phyloP scores from a whole-genome alignment of 2,797 vertebrate genomes.

The Oryzias dopingdopingensis region DNA sequence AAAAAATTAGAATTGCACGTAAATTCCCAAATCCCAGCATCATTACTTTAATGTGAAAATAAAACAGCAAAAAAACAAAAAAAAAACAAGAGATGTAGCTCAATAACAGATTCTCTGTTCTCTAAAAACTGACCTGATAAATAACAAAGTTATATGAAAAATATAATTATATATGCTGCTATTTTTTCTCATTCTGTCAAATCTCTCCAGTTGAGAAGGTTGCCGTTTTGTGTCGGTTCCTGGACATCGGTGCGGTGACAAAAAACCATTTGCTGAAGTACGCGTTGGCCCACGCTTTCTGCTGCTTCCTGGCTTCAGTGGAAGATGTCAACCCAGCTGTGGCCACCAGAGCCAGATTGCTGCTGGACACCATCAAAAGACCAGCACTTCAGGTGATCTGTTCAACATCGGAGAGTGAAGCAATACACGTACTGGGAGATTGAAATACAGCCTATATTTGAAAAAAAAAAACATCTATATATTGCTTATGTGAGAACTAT shows the following conservation, averaged over 20 bases:
- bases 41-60: no score
- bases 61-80: no score
- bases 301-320: constrained; percentile 94
- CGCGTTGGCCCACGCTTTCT: constrained; percentile 94
- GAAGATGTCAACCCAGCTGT: constrained; percentile 98
- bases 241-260: constrained; percentile 95
- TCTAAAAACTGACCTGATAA: no score
- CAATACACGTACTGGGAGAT: no score
- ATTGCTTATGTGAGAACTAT: constrained; percentile 13
- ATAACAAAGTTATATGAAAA: no score
- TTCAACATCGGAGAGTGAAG: not conserved
- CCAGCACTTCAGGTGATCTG: constrained; percentile 89
- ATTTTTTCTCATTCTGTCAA: constrained; percentile 5
- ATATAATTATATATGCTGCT: not conserved
- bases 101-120: no score
- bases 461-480: not conserved
- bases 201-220: constrained; percentile 90
- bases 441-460: not conserved
- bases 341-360: constrained; percentile 91
- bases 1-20: no score
- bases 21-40: no score
- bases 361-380: constrained; percentile 95
- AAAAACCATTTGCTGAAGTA: constrained; percentile 98
- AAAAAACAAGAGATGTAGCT: no score
- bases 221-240: constrained; percentile 94